phyloP scores from a whole-genome alignment of 2,113 vertebrate species.

The Gopherus evgoodei region DNA sequence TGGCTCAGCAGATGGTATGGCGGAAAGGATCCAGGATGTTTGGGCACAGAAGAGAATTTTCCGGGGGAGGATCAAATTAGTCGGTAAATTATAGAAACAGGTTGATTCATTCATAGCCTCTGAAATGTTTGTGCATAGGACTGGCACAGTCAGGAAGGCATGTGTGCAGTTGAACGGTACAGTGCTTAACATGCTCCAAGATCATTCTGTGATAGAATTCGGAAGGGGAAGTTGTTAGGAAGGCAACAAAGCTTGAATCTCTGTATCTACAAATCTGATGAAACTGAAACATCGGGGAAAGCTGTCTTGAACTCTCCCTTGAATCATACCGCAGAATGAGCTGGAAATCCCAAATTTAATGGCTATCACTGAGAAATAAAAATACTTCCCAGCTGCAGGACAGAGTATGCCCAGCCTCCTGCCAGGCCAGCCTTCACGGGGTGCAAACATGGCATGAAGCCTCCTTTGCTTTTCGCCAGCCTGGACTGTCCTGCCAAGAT shows the following conservation, averaged over 20 bases:
- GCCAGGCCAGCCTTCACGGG: background rate
- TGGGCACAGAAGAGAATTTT: background rate
- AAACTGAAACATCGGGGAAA: background rate
- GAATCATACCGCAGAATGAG: background rate
- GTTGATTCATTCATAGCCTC: background rate
- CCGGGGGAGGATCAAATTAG: background rate
- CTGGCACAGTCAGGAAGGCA: background rate
- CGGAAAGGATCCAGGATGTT: background rate
- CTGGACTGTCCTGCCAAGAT: background rate
- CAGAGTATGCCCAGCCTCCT: background rate
- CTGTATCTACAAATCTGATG: background rate
- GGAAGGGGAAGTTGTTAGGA: background rate
- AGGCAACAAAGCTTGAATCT: background rate
- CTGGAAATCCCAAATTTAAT: background rate
- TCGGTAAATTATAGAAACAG: background rate
- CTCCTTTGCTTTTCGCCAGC: background rate
- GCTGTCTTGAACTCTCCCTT: background rate
- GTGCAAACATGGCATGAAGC: rapidly evolving
- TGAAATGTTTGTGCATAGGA: background rate
- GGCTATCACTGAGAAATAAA: background rate
- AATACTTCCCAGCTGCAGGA: background rate
- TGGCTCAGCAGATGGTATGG: background rate
- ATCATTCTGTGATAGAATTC: background rate
- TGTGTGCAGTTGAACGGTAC: background rate
- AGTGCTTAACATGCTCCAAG: background rate